phyloP scores from a whole-genome alignment of 2,888 invertebrate species.

The Nomada ruficornis region DNA sequence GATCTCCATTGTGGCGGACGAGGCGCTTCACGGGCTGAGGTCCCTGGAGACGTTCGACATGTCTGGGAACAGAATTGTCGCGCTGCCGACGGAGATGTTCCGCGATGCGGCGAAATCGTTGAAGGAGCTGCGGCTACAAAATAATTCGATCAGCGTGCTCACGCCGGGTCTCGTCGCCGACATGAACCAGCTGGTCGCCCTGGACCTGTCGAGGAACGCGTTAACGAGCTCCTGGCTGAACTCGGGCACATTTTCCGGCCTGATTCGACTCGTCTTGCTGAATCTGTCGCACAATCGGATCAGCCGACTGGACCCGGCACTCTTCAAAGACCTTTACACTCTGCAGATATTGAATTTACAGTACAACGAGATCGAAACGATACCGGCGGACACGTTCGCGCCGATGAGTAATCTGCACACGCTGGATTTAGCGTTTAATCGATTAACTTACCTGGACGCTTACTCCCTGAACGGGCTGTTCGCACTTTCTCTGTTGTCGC shows the following conservation, averaged over 20 bases:
- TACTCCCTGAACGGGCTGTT: constrained; percentile 95
- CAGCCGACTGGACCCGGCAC: constrained; percentile 91
- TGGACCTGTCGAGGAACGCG: constrained; percentile 94
- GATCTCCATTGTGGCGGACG: constrained; percentile 94
- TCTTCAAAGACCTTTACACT: constrained; percentile 94
- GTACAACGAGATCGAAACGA: constrained; percentile 92
- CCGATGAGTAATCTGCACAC: constrained; percentile 97
- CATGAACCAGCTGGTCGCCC: constrained; percentile 92
- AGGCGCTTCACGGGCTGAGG: constrained; percentile 92
- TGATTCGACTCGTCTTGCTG: constrained; percentile 94
- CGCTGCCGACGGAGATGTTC: constrained; percentile 94
- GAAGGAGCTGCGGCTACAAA: constrained; percentile 95
- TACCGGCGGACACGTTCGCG: constrained; percentile 94
- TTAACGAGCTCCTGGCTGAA: constrained; percentile 95
- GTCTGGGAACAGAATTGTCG: constrained; percentile 95
- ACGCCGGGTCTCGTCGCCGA: constrained; percentile 94
- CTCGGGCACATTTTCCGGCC: constrained; percentile 93
- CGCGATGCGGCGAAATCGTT: constrained; percentile 91
- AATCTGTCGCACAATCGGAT: constrained; percentile 94
- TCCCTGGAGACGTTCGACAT: constrained; percentile 94
- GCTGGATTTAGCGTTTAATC: constrained; percentile 93
- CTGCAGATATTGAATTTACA: constrained; percentile 95
- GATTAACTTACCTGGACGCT: constrained; percentile 93
- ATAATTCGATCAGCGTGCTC: constrained; percentile 94
- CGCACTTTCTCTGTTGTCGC: constrained; percentile 92